phyloP scores from a whole-genome alignment of 2,888 invertebrate genomes.

The Invenusta paracnida region DNA sequence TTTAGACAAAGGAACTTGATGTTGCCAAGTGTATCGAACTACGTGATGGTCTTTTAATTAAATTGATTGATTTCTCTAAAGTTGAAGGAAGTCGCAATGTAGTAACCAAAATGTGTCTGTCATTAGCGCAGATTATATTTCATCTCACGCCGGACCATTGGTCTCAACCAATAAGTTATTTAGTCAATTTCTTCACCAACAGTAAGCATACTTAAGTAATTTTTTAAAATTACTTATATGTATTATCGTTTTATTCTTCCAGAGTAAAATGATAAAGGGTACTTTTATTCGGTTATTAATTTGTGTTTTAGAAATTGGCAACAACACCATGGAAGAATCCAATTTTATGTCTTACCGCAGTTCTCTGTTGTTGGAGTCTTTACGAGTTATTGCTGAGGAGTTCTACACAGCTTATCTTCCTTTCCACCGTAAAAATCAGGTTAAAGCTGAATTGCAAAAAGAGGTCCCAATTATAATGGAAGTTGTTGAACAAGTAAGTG shows the following conservation, averaged over 20 bases:
- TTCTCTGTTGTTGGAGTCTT: not conserved
- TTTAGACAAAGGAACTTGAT: slow-evolving; percentile 28
- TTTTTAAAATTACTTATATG: no score
- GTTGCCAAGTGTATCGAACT: not conserved
- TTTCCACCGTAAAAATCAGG: not conserved
- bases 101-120: slow-evolving; percentile 33
- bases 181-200: not conserved
- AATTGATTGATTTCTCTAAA: slow-evolving; percentile 24
- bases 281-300: no score
- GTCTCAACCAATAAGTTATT: not conserved
- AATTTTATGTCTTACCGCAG: not conserved
- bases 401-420: slow-evolving; percentile 24
- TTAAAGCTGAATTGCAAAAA: slow-evolving; percentile 14
- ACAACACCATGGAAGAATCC: no score
- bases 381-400: slow-evolving; percentile 21
- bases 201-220: no score
- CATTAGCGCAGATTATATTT: slow-evolving; percentile 28
- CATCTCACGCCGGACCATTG: slow-evolving; percentile 34
- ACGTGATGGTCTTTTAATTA: slow-evolving; percentile 9
- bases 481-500: slow-evolving; percentile 19
- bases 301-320: no score
- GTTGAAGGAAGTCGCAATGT: slow-evolving; percentile 21
- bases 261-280: no score
- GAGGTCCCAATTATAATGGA: slow-evolving; percentile 14
- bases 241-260: no score